phyloP scores from a whole-genome alignment of 2,113 vertebrate species.

The Malurus elegans region DNA sequence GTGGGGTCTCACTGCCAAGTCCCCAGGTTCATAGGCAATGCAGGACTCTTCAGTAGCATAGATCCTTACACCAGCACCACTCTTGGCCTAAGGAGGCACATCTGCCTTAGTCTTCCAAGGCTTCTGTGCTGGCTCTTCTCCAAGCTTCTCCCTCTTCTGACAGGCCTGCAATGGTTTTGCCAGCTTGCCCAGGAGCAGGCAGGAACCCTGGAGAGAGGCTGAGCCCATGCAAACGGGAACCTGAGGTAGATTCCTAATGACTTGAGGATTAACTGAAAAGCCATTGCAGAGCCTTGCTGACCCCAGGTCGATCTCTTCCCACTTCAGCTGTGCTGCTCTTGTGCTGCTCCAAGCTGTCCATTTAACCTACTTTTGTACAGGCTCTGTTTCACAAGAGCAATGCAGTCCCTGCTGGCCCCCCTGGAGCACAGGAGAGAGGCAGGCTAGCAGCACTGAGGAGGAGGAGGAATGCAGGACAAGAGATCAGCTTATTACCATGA shows the following conservation, averaged over 20 bases:
- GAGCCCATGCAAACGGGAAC: not conserved
- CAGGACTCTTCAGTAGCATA: not conserved
- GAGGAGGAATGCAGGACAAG: not conserved
- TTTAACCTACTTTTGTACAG: not conserved
- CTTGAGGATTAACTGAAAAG: not conserved
- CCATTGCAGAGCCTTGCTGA: not conserved
- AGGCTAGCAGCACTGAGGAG: not conserved
- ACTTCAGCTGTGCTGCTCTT: not conserved
- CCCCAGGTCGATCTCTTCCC: not conserved
- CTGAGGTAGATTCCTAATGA: not conserved
- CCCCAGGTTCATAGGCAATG: not conserved
- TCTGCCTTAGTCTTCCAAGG: not conserved
- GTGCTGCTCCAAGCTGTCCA: not conserved
- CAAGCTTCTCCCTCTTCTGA: not conserved
- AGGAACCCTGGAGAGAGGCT: not conserved
- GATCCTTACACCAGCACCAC: not conserved
- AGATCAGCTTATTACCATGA: conserved; percentile 74
- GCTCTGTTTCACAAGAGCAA: not conserved
- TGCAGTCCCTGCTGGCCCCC: not conserved
- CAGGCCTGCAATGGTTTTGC: not conserved
- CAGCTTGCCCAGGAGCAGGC: not conserved
- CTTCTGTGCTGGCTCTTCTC: not conserved
- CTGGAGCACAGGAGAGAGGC: not conserved
- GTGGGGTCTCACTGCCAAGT: not conserved
- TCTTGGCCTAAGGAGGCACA: not conserved